These are phyloP conservation scores for Athalia cordata DNA, from an alignment of 2,888 invertebrate species.

Conservation along the genomic window DNA sequence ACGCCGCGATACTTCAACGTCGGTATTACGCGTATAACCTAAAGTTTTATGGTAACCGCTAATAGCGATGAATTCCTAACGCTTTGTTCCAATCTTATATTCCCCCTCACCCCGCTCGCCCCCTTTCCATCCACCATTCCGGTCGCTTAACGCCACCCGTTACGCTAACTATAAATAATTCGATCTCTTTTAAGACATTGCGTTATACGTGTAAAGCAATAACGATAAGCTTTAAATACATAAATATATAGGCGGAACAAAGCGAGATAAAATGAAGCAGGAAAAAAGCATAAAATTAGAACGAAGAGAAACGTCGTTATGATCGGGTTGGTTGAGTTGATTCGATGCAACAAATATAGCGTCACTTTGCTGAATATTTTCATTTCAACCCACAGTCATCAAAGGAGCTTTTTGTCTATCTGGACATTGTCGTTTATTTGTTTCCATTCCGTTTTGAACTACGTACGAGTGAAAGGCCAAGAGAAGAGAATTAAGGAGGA, in stretches of 20 bases:
- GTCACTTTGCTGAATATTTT: constrained; percentile 16
- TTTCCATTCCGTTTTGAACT: neutral
- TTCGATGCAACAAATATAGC: constrained; percentile 9
- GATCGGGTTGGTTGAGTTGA: constrained; percentile 24
- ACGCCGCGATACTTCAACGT: constrained; percentile 6
- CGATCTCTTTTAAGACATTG: neutral
- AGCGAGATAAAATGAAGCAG: neutral
- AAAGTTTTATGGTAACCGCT: constrained; percentile 20
- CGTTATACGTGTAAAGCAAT: neutral
- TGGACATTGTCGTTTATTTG: neutral
- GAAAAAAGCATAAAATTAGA: neutral
- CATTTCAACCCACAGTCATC: neutral
- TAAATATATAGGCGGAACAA: neutral
- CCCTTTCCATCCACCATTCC: no score
- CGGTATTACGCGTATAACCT: neutral
- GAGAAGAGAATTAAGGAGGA: neutral
- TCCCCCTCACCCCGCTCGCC: neutral
- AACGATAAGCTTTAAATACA: constrained; percentile 13
- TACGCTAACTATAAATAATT: constrained; percentile 27
- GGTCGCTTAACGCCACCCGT: constrained; percentile 5
- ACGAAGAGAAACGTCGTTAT: neutral
- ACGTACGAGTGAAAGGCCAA: constrained; percentile 26
- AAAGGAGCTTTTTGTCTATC: constrained; percentile 22
- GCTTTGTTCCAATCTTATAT: constrained; percentile 41
- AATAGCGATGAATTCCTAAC: constrained; percentile 38